Conservation (phyloP, 2,888 invertebrate genomes). For the Julus scandinavius region DNA sequence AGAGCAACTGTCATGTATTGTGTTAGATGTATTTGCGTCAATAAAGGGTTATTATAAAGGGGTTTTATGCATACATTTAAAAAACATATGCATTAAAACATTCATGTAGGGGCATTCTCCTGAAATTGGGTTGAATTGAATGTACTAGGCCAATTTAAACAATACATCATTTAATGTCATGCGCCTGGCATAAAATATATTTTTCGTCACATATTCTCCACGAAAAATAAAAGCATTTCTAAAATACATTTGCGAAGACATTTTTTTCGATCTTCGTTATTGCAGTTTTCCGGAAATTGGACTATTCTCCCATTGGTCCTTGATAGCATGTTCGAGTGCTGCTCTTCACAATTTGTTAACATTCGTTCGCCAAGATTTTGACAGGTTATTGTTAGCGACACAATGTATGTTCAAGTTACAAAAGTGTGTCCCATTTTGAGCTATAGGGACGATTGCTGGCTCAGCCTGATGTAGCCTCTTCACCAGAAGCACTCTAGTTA, state of each 20-base stretch:
- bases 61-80: neutral
- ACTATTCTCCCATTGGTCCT: neutral
- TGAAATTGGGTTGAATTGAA: no score
- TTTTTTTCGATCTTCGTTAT: neutral
- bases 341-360: conserved; percentile 29
- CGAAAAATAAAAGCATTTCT: neutral
- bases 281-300: neutral
- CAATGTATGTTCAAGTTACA: conserved; percentile 39
- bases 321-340: conserved; percentile 12
- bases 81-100: neutral
- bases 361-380: neutral
- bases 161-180: neutral
- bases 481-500: neutral
- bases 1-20: no score
- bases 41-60: neutral
- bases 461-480: neutral
- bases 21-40: no score
- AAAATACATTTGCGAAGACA: neutral
- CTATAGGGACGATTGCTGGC: neutral
- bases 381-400: conserved; percentile 43
- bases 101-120: neutral
- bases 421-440: neutral
- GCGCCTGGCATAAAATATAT: neutral
- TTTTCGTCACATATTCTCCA: neutral
- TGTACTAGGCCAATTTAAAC: no score